Percentiles rank a stretch among this genome's conserved stretches.
Conservation (phyloP, 2,797 vertebrate genomes). For the Bradypodion pumilum region DNA sequence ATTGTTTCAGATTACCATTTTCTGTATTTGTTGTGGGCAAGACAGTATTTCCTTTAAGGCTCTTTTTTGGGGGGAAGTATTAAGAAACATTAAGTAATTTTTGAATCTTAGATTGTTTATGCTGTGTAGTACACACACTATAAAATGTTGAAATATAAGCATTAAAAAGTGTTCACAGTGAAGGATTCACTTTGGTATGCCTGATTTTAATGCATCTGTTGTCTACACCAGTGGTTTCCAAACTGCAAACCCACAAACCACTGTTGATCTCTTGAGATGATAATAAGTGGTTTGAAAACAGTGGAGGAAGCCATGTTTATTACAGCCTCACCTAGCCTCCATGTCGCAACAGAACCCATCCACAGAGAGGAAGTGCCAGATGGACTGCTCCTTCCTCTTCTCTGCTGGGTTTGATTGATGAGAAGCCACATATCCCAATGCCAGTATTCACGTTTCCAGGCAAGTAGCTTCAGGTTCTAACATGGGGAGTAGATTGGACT, state of each 20-base stretch:
- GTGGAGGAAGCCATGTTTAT: background rate
- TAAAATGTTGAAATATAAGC: conserved; percentile 83
- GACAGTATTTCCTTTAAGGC: conserved; percentile 28
- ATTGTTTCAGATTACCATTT: conserved; percentile 21
- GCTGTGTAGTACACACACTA: conserved; percentile 73
- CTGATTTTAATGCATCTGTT: conserved; percentile 80
- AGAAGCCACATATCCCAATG: background rate
- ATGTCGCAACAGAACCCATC: background rate
- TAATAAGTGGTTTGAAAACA: background rate
- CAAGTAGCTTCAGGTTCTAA: background rate
- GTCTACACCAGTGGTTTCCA: conserved; percentile 38
- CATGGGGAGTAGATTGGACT: too few species aligned
- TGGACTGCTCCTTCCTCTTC: background rate
- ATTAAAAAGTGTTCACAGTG: conserved; percentile 73
- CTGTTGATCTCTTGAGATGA: background rate
- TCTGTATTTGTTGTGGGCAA: conserved; percentile 21
- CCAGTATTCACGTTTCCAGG: conserved; percentile 19
- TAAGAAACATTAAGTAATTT: conserved; percentile 27
- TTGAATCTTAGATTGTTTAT: conserved; percentile 17
- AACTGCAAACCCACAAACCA: conserved; percentile 23
- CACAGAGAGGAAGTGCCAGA: background rate
- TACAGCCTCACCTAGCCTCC: background rate
- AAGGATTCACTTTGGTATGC: conserved; percentile 81
- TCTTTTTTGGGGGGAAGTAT: conserved; percentile 25
- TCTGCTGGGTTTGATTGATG: background rate